Conservation (phyloP, 2,797 vertebrate species). For the Muscicapa striata region DNA sequence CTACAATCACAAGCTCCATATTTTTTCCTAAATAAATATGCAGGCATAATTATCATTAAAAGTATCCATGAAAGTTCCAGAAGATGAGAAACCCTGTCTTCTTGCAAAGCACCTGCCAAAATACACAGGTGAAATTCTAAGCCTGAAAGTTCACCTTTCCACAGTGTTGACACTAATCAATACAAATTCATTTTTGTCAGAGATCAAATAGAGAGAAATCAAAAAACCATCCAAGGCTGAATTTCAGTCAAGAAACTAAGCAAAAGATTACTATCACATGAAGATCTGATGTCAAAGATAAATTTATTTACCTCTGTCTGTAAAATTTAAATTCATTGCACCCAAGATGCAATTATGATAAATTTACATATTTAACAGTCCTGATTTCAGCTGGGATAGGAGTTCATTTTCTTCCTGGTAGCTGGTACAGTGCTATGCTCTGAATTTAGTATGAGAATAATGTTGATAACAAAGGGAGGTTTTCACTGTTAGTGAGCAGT, state of each 20-base stretch:
- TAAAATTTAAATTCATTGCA: neutral
- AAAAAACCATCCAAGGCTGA: neutral
- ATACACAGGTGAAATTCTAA: neutral
- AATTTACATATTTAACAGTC: neutral
- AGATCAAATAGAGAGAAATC: neutral
- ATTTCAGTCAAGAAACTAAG: neutral
- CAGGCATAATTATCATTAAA: neutral
- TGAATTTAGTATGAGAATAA: neutral
- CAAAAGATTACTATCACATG: neutral
- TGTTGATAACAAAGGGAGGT: neutral
- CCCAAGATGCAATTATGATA: neutral
- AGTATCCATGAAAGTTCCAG: neutral
- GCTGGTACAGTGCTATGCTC: neutral
- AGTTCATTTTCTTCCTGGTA: neutral
- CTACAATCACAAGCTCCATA: rapidly evolving
- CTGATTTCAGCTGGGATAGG: neutral
- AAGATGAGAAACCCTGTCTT: neutral
- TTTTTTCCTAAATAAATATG: neutral
- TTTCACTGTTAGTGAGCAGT: neutral
- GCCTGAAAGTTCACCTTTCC: slow-evolving; percentile 4
- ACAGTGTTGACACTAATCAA: neutral
- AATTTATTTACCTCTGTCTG: neutral
- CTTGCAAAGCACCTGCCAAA: neutral
- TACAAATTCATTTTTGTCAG: slow-evolving; percentile 3
- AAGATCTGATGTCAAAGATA: neutral